These are phyloP conservation scores for Sminthurinus aureus DNA, from an alignment of 2,888 invertebrate species.

Conservation along the genomic window DNA sequence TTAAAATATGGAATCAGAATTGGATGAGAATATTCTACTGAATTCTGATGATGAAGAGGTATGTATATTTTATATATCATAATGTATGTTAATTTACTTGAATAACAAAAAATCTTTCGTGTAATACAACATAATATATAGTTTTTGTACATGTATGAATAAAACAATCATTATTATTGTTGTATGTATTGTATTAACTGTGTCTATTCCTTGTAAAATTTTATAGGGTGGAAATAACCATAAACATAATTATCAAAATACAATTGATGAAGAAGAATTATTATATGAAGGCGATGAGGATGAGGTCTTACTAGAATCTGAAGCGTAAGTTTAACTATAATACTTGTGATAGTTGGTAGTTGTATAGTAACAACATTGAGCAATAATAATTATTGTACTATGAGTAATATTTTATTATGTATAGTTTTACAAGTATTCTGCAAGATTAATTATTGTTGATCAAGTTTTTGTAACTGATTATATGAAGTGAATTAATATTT, in stretches of 20 bases:
- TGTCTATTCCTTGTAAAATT: too few species aligned
- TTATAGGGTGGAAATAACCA: constrained; percentile 25
- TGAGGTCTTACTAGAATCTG: constrained; percentile 12
- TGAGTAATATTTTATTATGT: constrained; percentile 1
- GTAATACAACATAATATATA: background rate
- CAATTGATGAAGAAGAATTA: constrained; percentile 39
- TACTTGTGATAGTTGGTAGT: too few species aligned
- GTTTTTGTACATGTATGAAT: background rate
- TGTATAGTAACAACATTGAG: too few species aligned
- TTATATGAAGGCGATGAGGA: constrained; percentile 42
- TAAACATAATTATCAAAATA: background rate
- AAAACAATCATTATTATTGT: background rate
- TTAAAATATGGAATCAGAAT: too few species aligned
- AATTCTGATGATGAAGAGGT: constrained; percentile 57
- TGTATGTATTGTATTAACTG: background rate
- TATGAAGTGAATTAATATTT: too few species aligned
- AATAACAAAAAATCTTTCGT: too few species aligned
- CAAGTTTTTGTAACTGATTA: too few species aligned
- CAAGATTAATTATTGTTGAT: background rate
- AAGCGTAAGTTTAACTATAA: constrained; percentile 37
- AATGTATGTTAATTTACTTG: too few species aligned
- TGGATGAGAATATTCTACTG: constrained; percentile 52
- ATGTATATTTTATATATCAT: too few species aligned
- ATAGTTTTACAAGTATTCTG: background rate
- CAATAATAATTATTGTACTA: background rate